These are phyloP conservation scores for Drosophila kepulauana DNA, from an alignment of 1,140 invertebrate genomes.

Conservation along the genomic window DNA sequence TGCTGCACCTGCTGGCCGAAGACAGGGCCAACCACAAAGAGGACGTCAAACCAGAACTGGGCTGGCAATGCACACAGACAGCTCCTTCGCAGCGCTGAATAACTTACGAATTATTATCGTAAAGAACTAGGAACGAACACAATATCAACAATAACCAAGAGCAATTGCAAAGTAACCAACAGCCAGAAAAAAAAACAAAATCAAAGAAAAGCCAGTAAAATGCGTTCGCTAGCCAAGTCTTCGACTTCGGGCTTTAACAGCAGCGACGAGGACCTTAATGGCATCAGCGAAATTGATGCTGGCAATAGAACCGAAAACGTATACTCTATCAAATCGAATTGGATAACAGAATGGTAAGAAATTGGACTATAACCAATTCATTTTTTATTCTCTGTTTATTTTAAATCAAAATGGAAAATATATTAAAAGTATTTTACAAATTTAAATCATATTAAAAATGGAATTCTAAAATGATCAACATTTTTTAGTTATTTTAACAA, in stretches of 20 bases:
- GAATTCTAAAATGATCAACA: too few relatives aligned
- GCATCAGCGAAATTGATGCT: constrained; percentile 49
- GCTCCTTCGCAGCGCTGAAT: constrained; percentile 40
- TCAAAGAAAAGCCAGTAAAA: constrained; percentile 81
- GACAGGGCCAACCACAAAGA: constrained; percentile 47
- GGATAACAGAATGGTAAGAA: constrained; percentile 90
- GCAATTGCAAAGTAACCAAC: constrained; percentile 3
- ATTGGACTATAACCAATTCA: not conserved
- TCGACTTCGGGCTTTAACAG: constrained; percentile 87
- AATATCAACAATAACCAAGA: constrained; percentile 13
- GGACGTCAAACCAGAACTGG: constrained; percentile 42
- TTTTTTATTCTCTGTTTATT: not conserved
- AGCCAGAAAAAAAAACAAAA: too few relatives aligned
- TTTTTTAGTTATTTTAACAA: too few relatives aligned
- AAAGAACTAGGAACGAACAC: constrained; percentile 26
- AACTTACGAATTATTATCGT: constrained; percentile 61
- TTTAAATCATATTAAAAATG: too few relatives aligned
- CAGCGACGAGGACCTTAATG: constrained; percentile 61
- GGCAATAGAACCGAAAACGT: constrained; percentile 87
- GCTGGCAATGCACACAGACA: constrained; percentile 52
- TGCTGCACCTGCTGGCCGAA: constrained; percentile 61
- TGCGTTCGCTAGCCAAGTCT: constrained; percentile 89
- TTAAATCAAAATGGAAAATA: not conserved
- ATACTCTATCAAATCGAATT: constrained; percentile 88
- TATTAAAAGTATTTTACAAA: too few relatives aligned